Conservation (phyloP, 92 coral and sea anemone species). For the Desmophyllum pertusum region DNA sequence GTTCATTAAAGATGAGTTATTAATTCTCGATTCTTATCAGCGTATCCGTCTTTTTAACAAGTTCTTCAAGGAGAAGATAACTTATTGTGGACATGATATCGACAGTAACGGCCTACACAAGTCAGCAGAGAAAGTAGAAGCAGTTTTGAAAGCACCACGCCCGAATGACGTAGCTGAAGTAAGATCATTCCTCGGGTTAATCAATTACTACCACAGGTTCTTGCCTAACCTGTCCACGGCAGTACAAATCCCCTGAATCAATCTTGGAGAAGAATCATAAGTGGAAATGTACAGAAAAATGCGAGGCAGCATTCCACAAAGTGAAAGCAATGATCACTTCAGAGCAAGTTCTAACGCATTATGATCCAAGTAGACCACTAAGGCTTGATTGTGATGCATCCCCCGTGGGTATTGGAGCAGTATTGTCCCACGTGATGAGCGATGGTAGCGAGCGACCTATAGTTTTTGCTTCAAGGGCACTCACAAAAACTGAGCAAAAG, state of each 20-base stretch:
- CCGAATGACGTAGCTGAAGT: constrained; percentile 36
- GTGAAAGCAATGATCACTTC: constrained; percentile 37
- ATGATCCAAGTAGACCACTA: constrained; percentile 13
- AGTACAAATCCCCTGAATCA: constrained; percentile 50
- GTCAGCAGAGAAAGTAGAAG: constrained; percentile 31
- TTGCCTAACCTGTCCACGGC: constrained; percentile 50
- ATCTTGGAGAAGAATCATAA: constrained; percentile 38
- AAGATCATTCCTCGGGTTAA: constrained; percentile 54
- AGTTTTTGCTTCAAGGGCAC: constrained; percentile 34
- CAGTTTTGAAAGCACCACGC: constrained; percentile 50
- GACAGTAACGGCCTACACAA: constrained; percentile 35
- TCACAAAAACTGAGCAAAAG: constrained; percentile 48
- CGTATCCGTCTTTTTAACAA: too few species aligned
- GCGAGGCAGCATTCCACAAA: constrained; percentile 37
- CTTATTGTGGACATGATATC: constrained; percentile 48
- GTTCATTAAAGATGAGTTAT: too few species aligned
- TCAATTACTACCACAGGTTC: too few species aligned
- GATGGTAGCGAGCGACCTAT: constrained; percentile 49
- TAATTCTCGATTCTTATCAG: too few species aligned
- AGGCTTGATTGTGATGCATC: constrained; percentile 57
- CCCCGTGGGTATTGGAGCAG: constrained; percentile 57
- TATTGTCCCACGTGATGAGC: constrained; percentile 46
- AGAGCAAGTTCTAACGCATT: too few species aligned
- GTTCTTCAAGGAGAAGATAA: too few species aligned
- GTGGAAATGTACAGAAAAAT: constrained; percentile 53